phyloP scores from a whole-genome alignment of 1,140 invertebrate genomes.

The Drosophila insularis region DNA sequence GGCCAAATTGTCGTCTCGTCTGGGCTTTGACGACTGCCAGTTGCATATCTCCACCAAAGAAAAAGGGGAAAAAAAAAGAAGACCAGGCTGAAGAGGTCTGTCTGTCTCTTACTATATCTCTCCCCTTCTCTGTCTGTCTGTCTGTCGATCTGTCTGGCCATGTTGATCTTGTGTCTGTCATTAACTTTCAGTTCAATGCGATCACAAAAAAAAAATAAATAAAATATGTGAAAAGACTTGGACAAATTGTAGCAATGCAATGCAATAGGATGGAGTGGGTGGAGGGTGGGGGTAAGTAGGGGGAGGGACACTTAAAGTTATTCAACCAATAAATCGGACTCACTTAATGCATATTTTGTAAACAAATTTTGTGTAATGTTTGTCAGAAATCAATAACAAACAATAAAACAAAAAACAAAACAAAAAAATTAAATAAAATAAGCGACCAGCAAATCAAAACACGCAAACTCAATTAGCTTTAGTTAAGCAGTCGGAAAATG shows the following conservation, averaged over 20 bases:
- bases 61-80: background rate
- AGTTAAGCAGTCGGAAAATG: slow-evolving; percentile 27
- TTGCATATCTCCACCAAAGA: slow-evolving; percentile 3
- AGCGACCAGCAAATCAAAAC: slow-evolving; percentile 44
- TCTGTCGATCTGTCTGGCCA: slow-evolving; percentile 13
- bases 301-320: slow-evolving; percentile 28
- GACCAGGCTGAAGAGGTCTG: background rate
- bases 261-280: background rate
- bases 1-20: slow-evolving; percentile 58
- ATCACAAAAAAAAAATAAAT: slow-evolving; percentile 16
- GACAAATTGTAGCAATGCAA: slow-evolving; percentile 16
- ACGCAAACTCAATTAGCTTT: slow-evolving; percentile 76
- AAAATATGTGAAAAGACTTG: slow-evolving; percentile 18
- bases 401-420: slow-evolving; percentile 36
- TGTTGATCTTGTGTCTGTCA: slow-evolving; percentile 40
- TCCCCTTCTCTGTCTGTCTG: background rate
- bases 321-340: slow-evolving; percentile 63
- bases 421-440: slow-evolving; percentile 53
- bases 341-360: slow-evolving; percentile 54
- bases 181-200: slow-evolving; percentile 27
- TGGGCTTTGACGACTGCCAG: slow-evolving; percentile 26
- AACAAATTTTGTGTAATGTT: slow-evolving; percentile 52
- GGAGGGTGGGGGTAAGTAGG: no score
- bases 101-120: background rate
- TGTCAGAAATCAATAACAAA: slow-evolving; percentile 64